phyloP scores from a whole-genome alignment of 2,113 vertebrate species.

The Urocitellus parryii region DNA sequence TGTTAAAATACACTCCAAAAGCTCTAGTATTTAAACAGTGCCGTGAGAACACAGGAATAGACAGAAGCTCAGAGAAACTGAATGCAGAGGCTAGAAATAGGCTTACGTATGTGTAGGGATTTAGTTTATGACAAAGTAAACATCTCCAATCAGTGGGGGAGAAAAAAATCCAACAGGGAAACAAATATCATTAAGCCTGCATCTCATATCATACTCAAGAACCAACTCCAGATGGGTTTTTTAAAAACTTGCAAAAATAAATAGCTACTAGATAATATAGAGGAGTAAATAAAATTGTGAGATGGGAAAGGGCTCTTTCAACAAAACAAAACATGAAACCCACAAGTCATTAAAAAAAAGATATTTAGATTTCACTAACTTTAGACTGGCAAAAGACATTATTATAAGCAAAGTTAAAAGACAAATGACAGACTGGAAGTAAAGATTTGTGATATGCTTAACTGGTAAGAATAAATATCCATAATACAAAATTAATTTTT shows the following conservation, averaged over 20 bases:
- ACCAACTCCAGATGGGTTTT: background rate
- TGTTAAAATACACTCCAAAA: background rate
- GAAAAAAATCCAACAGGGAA: background rate
- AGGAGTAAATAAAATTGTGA: background rate
- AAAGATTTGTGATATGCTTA: background rate
- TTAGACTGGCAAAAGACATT: background rate
- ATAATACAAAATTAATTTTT: background rate
- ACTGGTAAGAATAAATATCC: background rate
- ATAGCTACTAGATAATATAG: background rate
- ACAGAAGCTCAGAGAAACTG: background rate
- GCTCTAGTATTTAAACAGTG: background rate
- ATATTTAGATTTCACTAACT: background rate
- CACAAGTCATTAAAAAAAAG: background rate
- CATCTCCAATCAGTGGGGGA: background rate
- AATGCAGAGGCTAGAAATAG: background rate
- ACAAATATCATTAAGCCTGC: background rate
- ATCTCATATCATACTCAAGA: background rate
- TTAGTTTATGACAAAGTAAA: slow-evolving; percentile 8
- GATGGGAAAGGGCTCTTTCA: background rate
- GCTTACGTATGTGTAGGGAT: background rate
- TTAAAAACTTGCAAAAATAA: background rate
- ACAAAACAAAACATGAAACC: slow-evolving; percentile 9
- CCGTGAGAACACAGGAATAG: background rate
- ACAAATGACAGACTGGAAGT: background rate
- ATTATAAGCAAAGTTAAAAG: background rate